These are phyloP conservation scores for Hippocampus guttulatus DNA, from an alignment of 2,113 vertebrate genomes.

Conservation along the genomic window DNA sequence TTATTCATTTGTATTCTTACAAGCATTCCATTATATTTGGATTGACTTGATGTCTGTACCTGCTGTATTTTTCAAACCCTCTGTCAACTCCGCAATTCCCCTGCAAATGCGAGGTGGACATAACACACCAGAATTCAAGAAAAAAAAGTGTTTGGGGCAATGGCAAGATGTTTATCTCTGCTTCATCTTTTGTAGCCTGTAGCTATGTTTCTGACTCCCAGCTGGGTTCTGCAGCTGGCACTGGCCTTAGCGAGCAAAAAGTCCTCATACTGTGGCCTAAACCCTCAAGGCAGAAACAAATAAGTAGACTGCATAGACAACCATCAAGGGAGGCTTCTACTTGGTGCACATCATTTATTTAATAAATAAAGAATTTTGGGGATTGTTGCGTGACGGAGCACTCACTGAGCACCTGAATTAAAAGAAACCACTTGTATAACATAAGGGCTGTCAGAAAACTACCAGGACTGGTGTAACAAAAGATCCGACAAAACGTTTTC, in stretches of 20 bases:
- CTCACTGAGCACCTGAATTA: too few species aligned
- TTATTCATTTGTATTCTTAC: background rate
- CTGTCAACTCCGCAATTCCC: conserved; percentile 3
- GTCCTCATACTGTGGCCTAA: conserved; percentile 26
- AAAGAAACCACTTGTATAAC: too few species aligned
- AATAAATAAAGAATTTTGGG: background rate
- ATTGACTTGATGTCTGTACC: background rate
- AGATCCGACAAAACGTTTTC: too few species aligned
- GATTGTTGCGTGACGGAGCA: conserved; percentile 14
- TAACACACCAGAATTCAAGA: conserved; percentile 14
- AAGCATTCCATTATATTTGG: background rate
- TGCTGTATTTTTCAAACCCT: background rate
- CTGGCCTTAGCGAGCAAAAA: conserved; percentile 35
- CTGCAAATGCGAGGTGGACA: conserved; percentile 20
- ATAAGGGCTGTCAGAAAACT: too few species aligned
- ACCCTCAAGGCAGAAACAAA: conserved; percentile 40
- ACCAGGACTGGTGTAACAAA: too few species aligned
- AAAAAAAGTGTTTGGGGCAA: conserved; percentile 36
- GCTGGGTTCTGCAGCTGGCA: conserved; percentile 53
- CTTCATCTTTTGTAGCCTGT: conserved; percentile 27
- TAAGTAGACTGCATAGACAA: conserved; percentile 13
- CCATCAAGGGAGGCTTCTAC: conserved; percentile 16
- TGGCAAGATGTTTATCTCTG: conserved; percentile 34
- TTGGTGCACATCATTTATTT: conserved; percentile 31
- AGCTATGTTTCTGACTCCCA: conserved; percentile 40